A percentile compares a stretch with the other conserved stretches of the same genome.
Evolutionary conservation across 2,888 invertebrate genomes (phyloP).

Genomic region (Erpobdella octoculata): DNA sequence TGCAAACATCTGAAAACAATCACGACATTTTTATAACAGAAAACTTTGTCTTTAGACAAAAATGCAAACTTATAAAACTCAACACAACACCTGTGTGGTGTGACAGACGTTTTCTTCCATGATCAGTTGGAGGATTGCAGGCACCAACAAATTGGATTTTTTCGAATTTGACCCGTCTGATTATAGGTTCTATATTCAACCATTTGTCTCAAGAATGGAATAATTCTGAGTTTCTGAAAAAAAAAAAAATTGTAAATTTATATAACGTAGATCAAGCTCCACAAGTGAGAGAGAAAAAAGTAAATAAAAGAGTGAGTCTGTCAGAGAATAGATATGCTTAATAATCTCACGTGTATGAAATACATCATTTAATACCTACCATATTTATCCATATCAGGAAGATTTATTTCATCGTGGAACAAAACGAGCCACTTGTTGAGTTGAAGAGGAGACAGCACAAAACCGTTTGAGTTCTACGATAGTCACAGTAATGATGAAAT

Average conservation of each 20-base stretch:
- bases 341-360: background rate
- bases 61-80: too few species aligned
- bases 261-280: background rate
- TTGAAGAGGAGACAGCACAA: conserved; percentile 83
- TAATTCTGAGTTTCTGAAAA: conserved; percentile 75
- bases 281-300: background rate
- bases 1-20: too few species aligned
- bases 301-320: too few species aligned
- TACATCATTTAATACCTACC: conserved; percentile 61
- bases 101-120: conserved; percentile 89
- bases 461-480: conserved; percentile 93
- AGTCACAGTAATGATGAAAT: conserved; percentile 99
- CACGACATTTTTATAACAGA: too few species aligned
- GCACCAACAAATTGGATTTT: conserved; percentile 99
- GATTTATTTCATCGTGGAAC: conserved; percentile 99
- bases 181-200: conserved; percentile 76
- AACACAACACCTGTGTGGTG: too few species aligned
- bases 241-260: too few species aligned
- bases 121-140: conserved; percentile 98
- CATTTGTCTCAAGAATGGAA: conserved; percentile 91
- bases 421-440: conserved; percentile 95
- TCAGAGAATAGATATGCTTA: too few species aligned
- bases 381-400: conserved; percentile 97
- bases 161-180: conserved; percentile 78
- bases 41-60: too few species aligned